Percentiles rank a stretch among this genome's conserved stretches.
Evolutionary conservation across 2,888 invertebrate species (phyloP).

Genomic region (Bhutanitis thaidina): DNA sequence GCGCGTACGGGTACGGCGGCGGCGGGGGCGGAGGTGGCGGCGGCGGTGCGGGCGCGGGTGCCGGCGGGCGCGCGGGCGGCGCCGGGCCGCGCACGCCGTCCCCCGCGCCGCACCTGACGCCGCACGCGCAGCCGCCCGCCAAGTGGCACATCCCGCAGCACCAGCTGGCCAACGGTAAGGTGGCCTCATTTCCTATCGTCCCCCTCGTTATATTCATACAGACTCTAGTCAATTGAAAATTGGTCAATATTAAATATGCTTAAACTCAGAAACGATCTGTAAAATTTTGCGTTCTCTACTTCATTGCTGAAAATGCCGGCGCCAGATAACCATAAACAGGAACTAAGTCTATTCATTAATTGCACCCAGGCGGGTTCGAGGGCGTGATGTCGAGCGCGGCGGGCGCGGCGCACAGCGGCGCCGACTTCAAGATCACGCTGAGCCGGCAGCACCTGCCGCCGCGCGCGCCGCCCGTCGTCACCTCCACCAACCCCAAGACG

Average conservation of each 20-base stretch:
- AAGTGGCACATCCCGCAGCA: slow-evolving; percentile 90
- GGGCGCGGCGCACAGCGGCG: slow-evolving; percentile 37
- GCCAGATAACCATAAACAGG: too few relatives aligned
- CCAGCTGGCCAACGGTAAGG: slow-evolving; percentile 55
- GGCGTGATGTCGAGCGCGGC: slow-evolving; percentile 32
- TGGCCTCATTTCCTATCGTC: too few relatives aligned
- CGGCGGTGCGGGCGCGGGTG: slow-evolving; percentile 22
- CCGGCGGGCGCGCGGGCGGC: slow-evolving; percentile 27
- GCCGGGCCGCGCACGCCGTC: slow-evolving; percentile 70
- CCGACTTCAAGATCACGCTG: slow-evolving; percentile 85
- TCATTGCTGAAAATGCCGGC: too few relatives aligned
- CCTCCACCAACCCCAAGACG: slow-evolving; percentile 92
- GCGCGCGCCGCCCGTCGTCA: slow-evolving; percentile 72
- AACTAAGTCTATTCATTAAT: too few relatives aligned
- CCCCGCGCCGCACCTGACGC: slow-evolving; percentile 72
- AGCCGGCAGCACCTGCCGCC: slow-evolving; percentile 48
- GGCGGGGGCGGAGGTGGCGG: slow-evolving; percentile 24
- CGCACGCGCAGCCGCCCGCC: slow-evolving; percentile 55
- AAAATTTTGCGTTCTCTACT: too few relatives aligned
- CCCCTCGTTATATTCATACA: too few relatives aligned
- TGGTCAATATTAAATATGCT: too few relatives aligned
- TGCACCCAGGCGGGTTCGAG: slow-evolving; percentile 27
- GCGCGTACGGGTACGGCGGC: slow-evolving; percentile 47
- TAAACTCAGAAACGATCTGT: too few relatives aligned
- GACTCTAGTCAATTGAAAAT: too few relatives aligned